Base-by-base conservation (phyloP, 2,888 invertebrate species). In the Hirtodrosophila histrioides region DNA sequence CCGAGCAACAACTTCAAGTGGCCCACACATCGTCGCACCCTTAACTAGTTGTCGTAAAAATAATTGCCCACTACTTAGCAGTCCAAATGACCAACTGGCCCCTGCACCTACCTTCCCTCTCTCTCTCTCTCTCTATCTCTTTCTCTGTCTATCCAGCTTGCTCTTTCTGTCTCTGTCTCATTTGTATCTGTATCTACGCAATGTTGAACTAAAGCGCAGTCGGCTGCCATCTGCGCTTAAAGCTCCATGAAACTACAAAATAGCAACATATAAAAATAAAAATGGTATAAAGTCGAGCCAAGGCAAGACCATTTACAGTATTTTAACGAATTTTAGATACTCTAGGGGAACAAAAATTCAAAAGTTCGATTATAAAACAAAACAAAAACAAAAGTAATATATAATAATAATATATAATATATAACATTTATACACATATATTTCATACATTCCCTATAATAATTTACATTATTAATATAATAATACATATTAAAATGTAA, bases 11-110 rank as follows among this genome's bases (percentile, higher is more conserved):
- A 83, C 85, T 68, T 68, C 81, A 84, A 72, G 69, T 79, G 65
- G 56, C 57, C 53, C 78, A 70, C 67, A 70, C 69, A 66, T 60
- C 71, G 71, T 56, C 56, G 67, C 67, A 58, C 75, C 87, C 88
- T 75, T 88, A 88, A 88, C 87, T 86, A 86, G 84, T 78, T 84
- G 84, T 88, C 84, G 84, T 84, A 84, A 84, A 84, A 84, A 88
- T 84, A 88, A 88, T 88, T 84, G 84, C 84, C 88, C 75, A 88
- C 84, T 88, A 88, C 88, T 84, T 84, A 84, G 72, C 78, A 80
- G 82, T 61, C 61, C 50, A 78, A 85, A 78, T 81, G 74, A 65
- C 66, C 86, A 80, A 68, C 72, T 44, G 54, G 40, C 43, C 17
- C 17, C 17, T 17, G 17, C 17, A 17, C 17, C 17, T 17, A n/a